Base-by-base conservation (phyloP, 1,140 invertebrate genomes). In the Condylostylus longicornis region DNA sequence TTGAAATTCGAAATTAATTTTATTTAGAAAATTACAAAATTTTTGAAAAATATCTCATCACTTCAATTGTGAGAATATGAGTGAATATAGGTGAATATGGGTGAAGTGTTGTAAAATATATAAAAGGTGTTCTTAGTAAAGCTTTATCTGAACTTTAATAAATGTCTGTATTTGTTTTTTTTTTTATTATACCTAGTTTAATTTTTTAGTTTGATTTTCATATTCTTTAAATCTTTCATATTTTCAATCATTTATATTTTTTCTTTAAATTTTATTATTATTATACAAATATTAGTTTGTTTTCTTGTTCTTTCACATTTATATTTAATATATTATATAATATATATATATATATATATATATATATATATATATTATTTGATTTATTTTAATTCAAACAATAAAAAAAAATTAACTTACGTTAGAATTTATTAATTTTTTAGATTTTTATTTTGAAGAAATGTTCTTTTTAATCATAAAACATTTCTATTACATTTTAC, bases 261-360 rank as follows among this genome's bases (percentile, higher is more conserved):
- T 15, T 10, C 7, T 31, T 31, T 48, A 27, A 15, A 36, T 46
- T 47, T 45, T 47, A 43, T 51, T 53, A 53, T 48, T 54, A 54
- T 54, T 54, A 57, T 56, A 56, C 54, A 57, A 53, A 57, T 56
- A 54, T 55, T 53, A 55, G 50, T n/a, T n/a, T n/a, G 48, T 54
- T 54, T 50, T 54, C 51, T 49, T 54, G 51, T 48, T 48, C 51
- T 35, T 53, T 53, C 53, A 48, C 52, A 48, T 48, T 52, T 52
- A 47, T 36, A 29, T 40, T n/a, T 23, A 25, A 7, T 25, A 25
- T 8, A 18, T 33, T 18, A 18, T 18, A 18, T 33, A 4, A 33
- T 33, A 18, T 18, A 33, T 10, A 33, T 33, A 35, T 49, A 46
- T 51, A 33, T 34, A 42, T 50, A 37, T 50, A 48, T 35, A 21